phyloP scores from a whole-genome alignment of 2,888 invertebrate species.

The Melangyna quadrimaculata region DNA sequence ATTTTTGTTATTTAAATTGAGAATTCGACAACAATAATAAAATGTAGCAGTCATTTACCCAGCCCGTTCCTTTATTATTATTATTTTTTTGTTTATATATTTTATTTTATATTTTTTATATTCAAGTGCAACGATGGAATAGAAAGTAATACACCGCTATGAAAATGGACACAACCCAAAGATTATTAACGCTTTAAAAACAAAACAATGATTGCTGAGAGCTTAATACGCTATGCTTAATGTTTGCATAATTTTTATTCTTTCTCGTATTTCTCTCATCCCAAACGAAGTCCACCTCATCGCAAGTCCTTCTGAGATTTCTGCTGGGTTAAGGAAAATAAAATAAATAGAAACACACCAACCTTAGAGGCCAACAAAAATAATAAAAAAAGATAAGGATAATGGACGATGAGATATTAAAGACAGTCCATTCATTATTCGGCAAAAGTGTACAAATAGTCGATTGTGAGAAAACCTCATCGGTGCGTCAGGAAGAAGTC shows the following conservation, averaged over 20 bases:
- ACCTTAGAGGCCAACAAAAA: neutral
- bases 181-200: constrained; percentile 2
- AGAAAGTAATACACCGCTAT: neutral
- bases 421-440: constrained; percentile 88
- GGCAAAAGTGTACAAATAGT: constrained; percentile 87
- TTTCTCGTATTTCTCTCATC: constrained; percentile 32
- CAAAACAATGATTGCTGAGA: neutral
- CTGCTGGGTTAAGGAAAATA: neutral
- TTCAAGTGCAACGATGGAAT: constrained; percentile 59
- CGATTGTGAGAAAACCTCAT: constrained; percentile 88
- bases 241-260: constrained; percentile 14
- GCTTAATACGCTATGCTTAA: constrained; percentile 19
- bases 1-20: neutral
- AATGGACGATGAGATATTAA: constrained; percentile 89
- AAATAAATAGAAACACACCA: neutral
- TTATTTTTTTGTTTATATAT: constrained; percentile 13
- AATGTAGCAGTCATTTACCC: neutral
- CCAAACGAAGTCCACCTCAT: constrained; percentile 2
- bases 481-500: constrained; percentile 87
- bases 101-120: constrained; percentile 31
- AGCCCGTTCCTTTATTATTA: neutral
- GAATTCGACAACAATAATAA: neutral
- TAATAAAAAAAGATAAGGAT: constrained; percentile 1
- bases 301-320: neutral
- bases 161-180: constrained; percentile 40